Percentiles rank a stretch among this genome's conserved stretches.
Evolutionary conservation across 1,140 invertebrate genomes (phyloP).

Genomic region (Heliconius hermathena): DNA sequence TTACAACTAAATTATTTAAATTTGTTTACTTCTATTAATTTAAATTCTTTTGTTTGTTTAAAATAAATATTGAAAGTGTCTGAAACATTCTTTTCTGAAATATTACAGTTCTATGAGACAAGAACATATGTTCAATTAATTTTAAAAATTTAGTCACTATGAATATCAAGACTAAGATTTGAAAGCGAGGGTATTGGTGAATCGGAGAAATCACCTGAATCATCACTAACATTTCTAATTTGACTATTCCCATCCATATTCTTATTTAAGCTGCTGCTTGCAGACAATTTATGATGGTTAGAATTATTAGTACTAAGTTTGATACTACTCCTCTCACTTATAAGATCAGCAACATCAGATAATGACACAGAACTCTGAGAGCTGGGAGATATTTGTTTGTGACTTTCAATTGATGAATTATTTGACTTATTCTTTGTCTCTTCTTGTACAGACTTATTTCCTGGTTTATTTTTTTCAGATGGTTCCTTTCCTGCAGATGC

Average conservation of each 20-base stretch:
- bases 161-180: slow-evolving; percentile 72
- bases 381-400: slow-evolving; percentile 56
- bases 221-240: slow-evolving; percentile 49
- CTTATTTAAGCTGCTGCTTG: slow-evolving; percentile 41
- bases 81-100: not conserved
- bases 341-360: slow-evolving; percentile 73
- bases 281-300: slow-evolving; percentile 26
- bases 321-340: slow-evolving; percentile 65
- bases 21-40: too few species aligned
- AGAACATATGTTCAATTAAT: not conserved
- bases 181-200: slow-evolving; percentile 73
- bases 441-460: slow-evolving; percentile 42
- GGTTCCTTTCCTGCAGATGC: slow-evolving; percentile 49
- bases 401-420: slow-evolving; percentile 47
- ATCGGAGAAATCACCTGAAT: slow-evolving; percentile 70
- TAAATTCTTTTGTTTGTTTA: too few species aligned
- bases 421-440: slow-evolving; percentile 40
- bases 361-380: slow-evolving; percentile 69
- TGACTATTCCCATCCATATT: slow-evolving; percentile 31
- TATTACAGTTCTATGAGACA: not conserved
- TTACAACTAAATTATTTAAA: not conserved
- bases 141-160: slow-evolving; percentile 60
- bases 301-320: slow-evolving; percentile 39
- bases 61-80: not conserved
- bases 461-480: slow-evolving; percentile 39